Evolutionary conservation across 1,140 invertebrate species (phyloP).

Genomic region (Anastrepha obliqua): DNA sequence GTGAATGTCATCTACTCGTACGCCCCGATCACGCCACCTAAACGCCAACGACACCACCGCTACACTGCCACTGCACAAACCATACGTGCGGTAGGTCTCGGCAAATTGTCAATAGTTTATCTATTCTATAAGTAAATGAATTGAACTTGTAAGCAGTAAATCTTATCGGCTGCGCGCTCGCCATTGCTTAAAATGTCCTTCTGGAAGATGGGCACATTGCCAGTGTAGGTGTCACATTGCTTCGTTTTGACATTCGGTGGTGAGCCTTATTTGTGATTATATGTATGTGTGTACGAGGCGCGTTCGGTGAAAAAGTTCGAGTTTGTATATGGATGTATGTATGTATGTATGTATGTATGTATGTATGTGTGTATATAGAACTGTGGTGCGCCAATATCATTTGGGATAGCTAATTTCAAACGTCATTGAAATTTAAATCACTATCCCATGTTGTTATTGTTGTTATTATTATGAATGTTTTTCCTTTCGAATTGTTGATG

Average conservation of each 20-base stretch:
- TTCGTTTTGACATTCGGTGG: background rate
- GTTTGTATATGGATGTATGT: background rate
- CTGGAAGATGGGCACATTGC: background rate
- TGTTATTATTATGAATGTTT: too few relatives aligned
- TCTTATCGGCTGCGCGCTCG: background rate
- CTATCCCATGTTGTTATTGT: background rate
- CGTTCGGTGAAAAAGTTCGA: conserved; percentile 5
- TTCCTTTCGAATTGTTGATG: too few relatives aligned
- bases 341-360: too few relatives aligned
- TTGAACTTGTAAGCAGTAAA: conserved; percentile 38
- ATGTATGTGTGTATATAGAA: too few relatives aligned
- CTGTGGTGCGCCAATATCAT: conserved; percentile 8
- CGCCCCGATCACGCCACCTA: background rate
- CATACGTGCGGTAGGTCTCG: conserved; percentile 28
- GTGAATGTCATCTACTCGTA: background rate
- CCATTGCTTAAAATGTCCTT: background rate
- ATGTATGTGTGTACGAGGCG: background rate
- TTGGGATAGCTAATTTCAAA: conserved; percentile 21
- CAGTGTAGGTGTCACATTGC: conserved; percentile 24
- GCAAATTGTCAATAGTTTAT: conserved; percentile 10
- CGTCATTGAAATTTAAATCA: background rate
- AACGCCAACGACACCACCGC: background rate
- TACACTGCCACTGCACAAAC: background rate
- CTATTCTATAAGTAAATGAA: conserved; percentile 25
- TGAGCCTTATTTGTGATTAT: conserved; percentile 12